Evolutionary conservation across 2,888 invertebrate genomes (phyloP), one percentile per base, ranked within the genome.

Genomic region (Leucozona laternaria): DNA sequence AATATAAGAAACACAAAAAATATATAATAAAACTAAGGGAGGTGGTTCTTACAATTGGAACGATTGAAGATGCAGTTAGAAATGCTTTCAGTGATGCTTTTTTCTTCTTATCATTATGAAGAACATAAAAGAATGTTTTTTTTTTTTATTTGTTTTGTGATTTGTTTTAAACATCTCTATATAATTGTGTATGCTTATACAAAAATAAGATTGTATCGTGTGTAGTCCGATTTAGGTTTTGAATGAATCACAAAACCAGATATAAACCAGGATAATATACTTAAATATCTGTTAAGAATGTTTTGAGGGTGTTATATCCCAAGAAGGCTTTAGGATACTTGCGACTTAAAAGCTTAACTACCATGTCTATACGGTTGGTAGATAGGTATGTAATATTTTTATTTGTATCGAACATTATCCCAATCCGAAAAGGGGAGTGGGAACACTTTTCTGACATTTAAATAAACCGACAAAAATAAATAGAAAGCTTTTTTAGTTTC

Each of bases 41-140:
- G 84, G 84, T 72, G 84, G 66, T 76, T 64, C 71, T 72, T 76
- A 77, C 76, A 85, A 85, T 85, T 85, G 80, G 53, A 77, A 72
- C 84, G 76, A 85, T 85, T 84, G 75, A 79, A 78, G 68, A 70
- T 76, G 84, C 75, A 71, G 68, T 62, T 50, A 37, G 34, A 40
- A 28, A 53, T 64, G 28, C 17, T 62, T 62, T 43, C n/a, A 15
- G 25, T 62, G 20, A 34, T 57, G 17, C 28, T 31, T 71, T 58
- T 57, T 31, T n/a, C n/a, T 20, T 34, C 6, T 22, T 10, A 31
- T 34, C 6, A 31, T 57, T n/a, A 5, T 57, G 17, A 17, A 31
- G 31, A 57, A 17, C 2, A 57, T 57, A 57, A 31, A 57, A 31
- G 57, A 57, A 55, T 8, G 28, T 55, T 15, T 55, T 55, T 55